Percentiles rank a stretch among this genome's conserved stretches.
phyloP scores from a whole-genome alignment of 37 sponge, comb jelly and placozoan genomes.

The Oopsacas minuta region DNA sequence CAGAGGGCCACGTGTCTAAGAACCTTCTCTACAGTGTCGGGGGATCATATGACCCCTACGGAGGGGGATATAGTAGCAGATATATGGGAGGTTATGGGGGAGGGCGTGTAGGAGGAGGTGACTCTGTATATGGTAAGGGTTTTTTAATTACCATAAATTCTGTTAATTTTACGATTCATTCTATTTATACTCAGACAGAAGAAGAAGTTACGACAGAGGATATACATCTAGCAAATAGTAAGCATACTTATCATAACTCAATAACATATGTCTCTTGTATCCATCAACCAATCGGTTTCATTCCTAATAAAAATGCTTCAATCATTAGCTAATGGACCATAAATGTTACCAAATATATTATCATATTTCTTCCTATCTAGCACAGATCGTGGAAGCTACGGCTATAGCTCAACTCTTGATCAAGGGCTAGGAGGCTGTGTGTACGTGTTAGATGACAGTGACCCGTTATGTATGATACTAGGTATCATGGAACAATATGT shows the following conservation, averaged over 20 bases:
- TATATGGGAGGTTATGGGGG: background rate
- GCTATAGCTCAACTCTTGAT: background rate
- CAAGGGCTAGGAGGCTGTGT: background rate
- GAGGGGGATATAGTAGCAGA: slow-evolving; percentile 13
- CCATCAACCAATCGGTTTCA: too few relatives aligned
- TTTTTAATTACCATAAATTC: too few relatives aligned
- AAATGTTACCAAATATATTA: too few relatives aligned
- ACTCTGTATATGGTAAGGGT: background rate
- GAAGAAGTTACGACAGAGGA: background rate
- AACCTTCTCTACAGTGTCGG: slow-evolving; percentile 26
- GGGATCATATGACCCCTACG: background rate
- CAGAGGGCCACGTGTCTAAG: slow-evolving; percentile 39
- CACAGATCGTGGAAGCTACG: background rate
- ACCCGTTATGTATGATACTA: background rate
- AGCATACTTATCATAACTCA: background rate
- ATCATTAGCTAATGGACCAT: too few relatives aligned
- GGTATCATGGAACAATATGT: background rate
- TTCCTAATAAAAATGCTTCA: too few relatives aligned
- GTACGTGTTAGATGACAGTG: slow-evolving; percentile 5
- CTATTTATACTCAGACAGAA: background rate
- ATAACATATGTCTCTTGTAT: background rate
- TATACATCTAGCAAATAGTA: background rate
- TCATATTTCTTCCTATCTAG: too few relatives aligned
- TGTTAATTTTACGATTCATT: background rate
- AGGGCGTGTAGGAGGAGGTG: too few relatives aligned